Percentiles rank a stretch among this genome's conserved stretches.
Conservation (phyloP, 2,113 vertebrate genomes). For the Neofelis nebulosa region DNA sequence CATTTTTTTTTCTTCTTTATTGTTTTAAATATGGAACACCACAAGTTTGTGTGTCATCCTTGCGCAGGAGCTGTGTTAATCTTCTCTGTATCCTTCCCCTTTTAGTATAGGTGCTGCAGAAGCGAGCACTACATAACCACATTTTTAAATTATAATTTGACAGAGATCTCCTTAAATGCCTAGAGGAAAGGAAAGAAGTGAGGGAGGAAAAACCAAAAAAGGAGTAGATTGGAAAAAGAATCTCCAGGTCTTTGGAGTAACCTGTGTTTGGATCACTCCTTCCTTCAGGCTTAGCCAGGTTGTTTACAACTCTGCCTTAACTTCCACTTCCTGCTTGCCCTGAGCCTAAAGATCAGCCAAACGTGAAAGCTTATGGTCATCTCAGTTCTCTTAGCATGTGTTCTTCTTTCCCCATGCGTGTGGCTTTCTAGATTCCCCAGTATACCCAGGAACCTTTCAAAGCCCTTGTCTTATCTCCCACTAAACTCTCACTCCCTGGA, state of each 20-base stretch:
- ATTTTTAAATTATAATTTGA: not conserved
- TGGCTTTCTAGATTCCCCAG: not conserved
- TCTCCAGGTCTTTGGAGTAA: not conserved
- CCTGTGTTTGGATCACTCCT: not conserved
- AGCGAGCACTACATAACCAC: not conserved
- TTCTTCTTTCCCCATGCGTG: not conserved
- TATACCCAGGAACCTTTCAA: not conserved
- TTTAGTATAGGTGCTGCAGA: too few relatives aligned
- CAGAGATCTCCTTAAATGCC: not conserved
- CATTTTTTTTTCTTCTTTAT: not conserved
- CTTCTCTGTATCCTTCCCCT: too few relatives aligned
- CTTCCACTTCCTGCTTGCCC: not conserved
- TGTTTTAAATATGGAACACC: too few relatives aligned
- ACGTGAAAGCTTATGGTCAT: not conserved
- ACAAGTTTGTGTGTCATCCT: too few relatives aligned
- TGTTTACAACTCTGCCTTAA: not conserved
- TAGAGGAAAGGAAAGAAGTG: not conserved
- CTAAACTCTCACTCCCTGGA: not conserved
- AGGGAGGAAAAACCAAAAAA: not conserved
- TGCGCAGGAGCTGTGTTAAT: too few relatives aligned
- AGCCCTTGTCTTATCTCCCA: not conserved
- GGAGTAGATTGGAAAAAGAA: not conserved
- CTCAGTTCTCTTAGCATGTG: not conserved
- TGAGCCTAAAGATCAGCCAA: not conserved
- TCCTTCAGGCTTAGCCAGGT: not conserved